phyloP scores from a whole-genome alignment of 1,140 invertebrate genomes.

The Coptotermes formosanus region DNA sequence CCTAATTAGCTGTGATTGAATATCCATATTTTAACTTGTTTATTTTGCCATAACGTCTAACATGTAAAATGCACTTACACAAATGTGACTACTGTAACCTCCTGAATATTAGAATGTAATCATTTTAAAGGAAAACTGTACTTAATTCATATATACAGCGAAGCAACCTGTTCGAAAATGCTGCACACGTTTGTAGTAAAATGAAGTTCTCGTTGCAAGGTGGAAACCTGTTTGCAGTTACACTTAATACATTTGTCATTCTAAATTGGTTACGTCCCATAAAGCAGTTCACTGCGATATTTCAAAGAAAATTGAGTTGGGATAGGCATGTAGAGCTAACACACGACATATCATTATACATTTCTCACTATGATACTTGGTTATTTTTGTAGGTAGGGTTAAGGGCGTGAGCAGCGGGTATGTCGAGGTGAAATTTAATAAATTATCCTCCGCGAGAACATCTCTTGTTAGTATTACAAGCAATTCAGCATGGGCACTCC shows the following conservation, averaged over 20 bases:
- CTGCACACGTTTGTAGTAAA: not conserved
- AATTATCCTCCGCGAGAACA: not conserved
- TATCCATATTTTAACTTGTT: too few species aligned
- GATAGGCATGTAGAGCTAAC: too few species aligned
- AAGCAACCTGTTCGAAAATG: not conserved
- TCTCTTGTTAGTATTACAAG: not conserved
- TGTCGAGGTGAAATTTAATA: not conserved
- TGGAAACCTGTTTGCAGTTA: not conserved
- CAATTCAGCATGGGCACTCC: not conserved
- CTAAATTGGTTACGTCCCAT: not conserved
- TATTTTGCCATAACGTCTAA: too few species aligned
- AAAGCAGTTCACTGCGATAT: not conserved
- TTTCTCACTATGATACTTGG: not conserved
- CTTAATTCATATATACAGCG: not conserved
- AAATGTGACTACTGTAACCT: not conserved
- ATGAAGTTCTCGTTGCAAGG: not conserved
- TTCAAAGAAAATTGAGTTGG: not conserved
- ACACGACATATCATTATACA: not conserved
- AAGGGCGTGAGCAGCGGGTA: not conserved
- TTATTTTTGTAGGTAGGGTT: not conserved
- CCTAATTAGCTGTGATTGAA: too few species aligned
- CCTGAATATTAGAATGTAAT: not conserved
- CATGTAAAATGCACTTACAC: not conserved
- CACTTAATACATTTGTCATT: not conserved
- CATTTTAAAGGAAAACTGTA: not conserved